phyloP scores from a whole-genome alignment of 2,888 invertebrate species.

The Caenorhabditis uteleia region DNA sequence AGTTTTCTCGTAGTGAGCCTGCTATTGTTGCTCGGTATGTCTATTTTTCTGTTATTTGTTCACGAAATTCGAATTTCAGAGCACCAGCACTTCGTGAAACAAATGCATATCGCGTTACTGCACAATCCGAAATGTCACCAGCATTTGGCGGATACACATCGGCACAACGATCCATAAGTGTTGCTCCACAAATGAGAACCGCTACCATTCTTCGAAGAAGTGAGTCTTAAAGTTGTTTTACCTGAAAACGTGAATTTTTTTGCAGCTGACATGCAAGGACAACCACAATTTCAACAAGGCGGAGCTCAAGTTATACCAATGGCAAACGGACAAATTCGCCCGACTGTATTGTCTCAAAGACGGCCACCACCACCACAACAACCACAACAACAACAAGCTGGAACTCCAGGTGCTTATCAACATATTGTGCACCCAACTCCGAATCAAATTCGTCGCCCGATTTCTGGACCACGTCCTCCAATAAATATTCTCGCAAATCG shows the following conservation, averaged over 20 bases:
- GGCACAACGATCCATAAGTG: no score
- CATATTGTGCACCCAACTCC: slow-evolving; percentile 4
- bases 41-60: background rate
- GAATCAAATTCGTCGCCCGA: background rate
- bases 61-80: background rate
- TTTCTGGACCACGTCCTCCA: background rate
- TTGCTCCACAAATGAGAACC: no score
- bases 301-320: no score
- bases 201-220: background rate
- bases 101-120: no score
- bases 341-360: background rate
- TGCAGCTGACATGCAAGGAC: no score
- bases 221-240: no score
- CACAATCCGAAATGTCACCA: no score
- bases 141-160: no score
- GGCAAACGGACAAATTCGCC: no score
- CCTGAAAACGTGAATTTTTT: no score
- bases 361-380: background rate
- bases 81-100: background rate
- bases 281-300: no score
- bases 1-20: background rate
- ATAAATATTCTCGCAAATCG: background rate
- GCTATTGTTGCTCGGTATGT: slow-evolving; percentile 3
- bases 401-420: slow-evolving; percentile 19
- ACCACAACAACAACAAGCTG: background rate